Percentiles rank a stretch among this genome's conserved stretches.
Conservation (phyloP, 2,113 vertebrate genomes). For the Cichladusa arquata region DNA sequence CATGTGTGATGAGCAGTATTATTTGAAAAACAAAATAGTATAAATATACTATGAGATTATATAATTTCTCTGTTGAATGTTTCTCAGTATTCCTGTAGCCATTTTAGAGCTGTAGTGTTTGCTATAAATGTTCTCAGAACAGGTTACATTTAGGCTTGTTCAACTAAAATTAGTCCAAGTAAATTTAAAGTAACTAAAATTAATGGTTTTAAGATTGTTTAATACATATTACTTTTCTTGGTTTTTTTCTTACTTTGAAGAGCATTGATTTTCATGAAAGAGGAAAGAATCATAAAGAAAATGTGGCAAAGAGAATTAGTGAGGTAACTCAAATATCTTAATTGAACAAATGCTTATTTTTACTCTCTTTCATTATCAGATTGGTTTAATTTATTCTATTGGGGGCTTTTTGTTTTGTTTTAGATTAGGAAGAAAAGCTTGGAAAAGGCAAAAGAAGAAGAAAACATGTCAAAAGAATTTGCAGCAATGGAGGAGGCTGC, state of each 20-base stretch:
- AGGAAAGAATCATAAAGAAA: slow-evolving; percentile 98
- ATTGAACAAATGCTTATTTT: slow-evolving; percentile 4
- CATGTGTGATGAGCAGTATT: not conserved
- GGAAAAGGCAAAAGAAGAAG: slow-evolving; percentile 90
- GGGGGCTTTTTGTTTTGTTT: not conserved
- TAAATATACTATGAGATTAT: not conserved
- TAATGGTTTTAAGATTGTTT: not conserved
- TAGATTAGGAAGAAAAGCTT: slow-evolving; percentile 97
- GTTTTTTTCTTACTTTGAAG: slow-evolving; percentile 64
- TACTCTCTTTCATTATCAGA: not conserved
- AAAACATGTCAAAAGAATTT: slow-evolving; percentile 91
- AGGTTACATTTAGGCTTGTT: not conserved
- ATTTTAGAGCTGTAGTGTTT: not conserved
- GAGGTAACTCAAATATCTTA: slow-evolving; percentile 79
- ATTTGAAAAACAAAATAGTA: not conserved
- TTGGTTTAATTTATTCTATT: not conserved
- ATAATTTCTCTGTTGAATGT: not conserved
- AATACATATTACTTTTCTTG: not conserved
- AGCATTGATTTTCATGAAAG: slow-evolving; percentile 97
- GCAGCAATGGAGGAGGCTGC: slow-evolving; percentile 96
- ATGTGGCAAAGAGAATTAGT: slow-evolving; percentile 94
- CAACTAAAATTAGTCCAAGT: not conserved
- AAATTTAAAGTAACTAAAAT: not conserved
- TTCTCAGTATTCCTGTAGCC: not conserved
- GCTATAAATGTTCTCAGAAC: not conserved